Percentiles rank a stretch among this genome's conserved stretches.
phyloP scores from a whole-genome alignment of 2,797 vertebrate species.

The Morelia viridis region DNA sequence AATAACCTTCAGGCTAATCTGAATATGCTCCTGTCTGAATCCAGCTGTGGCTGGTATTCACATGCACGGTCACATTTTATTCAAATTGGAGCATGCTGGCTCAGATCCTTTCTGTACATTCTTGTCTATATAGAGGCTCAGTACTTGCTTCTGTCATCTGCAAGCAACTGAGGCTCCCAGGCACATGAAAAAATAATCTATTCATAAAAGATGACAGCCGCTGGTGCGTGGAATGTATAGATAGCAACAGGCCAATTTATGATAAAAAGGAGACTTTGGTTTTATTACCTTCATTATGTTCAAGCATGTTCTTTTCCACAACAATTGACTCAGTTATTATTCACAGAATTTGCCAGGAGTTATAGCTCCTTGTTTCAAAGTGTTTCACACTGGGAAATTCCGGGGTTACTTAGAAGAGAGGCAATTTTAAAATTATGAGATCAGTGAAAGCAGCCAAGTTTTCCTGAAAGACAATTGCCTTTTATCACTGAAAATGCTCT shows the following conservation, averaged over 20 bases:
- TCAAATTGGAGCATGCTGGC: neutral
- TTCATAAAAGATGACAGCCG: neutral
- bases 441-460: neutral
- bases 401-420: neutral
- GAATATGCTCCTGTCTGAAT: conserved; percentile 30
- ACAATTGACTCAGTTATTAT: neutral
- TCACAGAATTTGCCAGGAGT: neutral
- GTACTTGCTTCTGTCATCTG: neutral
- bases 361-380: neutral
- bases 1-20: conserved; percentile 62
- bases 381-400: neutral
- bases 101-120: neutral
- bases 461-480: neutral
- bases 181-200: neutral
- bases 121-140: neutral
- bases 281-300: neutral
- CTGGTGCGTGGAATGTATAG: neutral
- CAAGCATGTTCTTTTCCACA: neutral
- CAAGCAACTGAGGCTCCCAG: neutral
- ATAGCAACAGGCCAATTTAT: neutral
- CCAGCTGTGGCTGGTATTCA: conserved; percentile 2
- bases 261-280: neutral
- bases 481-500: neutral
- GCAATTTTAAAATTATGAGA: neutral
- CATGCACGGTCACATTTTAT: fast-evolving